phyloP scores from a whole-genome alignment of 2,888 invertebrate species.

The Ochropacha duplaris region DNA sequence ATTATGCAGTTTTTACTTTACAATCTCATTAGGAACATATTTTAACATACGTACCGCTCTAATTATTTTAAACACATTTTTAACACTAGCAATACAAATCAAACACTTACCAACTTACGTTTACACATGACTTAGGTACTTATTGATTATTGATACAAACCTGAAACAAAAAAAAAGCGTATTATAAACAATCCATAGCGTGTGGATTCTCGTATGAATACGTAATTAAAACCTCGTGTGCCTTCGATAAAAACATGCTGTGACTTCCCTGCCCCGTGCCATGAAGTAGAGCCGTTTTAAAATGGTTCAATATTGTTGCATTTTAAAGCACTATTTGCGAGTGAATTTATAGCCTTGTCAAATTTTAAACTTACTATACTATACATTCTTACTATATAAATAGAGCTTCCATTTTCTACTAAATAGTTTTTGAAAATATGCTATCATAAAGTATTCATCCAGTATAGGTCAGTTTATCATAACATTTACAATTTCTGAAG shows the following conservation, averaged over 20 bases:
- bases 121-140: not conserved
- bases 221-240: not conserved
- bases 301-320: not conserved
- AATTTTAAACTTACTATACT: not conserved
- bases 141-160: not conserved
- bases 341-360: not conserved
- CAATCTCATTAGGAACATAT: not conserved
- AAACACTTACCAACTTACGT: not conserved
- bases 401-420: no score
- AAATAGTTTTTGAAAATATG: no score
- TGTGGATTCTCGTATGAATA: not conserved
- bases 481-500: no score
- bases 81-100: not conserved
- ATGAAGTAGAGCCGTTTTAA: not conserved
- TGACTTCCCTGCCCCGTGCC: not conserved
- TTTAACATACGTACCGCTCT: not conserved
- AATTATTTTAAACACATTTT: no score
- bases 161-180: slow-evolving; percentile 2
- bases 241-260: not conserved
- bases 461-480: no score
- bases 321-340: not conserved
- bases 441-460: no score
- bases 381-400: no score
- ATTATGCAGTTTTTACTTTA: no score
- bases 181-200: not conserved